These are phyloP conservation scores for Nibea albiflora DNA, from an alignment of 2,113 vertebrate species.

Conservation along the genomic window DNA sequence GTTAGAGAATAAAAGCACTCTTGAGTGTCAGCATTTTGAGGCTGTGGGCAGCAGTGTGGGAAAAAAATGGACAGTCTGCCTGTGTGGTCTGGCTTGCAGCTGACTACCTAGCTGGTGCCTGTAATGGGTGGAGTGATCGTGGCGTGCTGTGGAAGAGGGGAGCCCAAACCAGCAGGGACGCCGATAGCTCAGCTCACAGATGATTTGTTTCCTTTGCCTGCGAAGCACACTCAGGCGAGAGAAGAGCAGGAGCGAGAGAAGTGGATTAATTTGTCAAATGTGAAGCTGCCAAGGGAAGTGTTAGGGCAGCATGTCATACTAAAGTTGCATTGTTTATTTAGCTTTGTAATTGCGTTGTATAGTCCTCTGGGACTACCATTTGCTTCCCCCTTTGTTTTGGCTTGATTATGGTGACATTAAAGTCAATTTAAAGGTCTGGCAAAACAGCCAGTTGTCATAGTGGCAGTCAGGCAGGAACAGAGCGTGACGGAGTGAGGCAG, in stretches of 20 bases:
- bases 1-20: neutral
- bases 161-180: slow-evolving; percentile 45
- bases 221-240: slow-evolving; percentile 52
- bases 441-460: slow-evolving; percentile 70
- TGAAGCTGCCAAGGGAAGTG: slow-evolving; percentile 32
- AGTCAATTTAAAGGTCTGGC: slow-evolving; percentile 51
- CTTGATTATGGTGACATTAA: slow-evolving; percentile 32
- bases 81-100: neutral
- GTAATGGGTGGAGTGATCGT: slow-evolving; percentile 13
- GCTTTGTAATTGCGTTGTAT: neutral
- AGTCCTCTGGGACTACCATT: neutral
- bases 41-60: neutral
- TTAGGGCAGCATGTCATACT: neutral
- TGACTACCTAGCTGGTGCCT: slow-evolving; percentile 7
- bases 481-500: slow-evolving; percentile 44
- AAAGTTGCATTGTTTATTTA: slow-evolving; percentile 22
- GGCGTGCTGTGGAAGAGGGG: slow-evolving; percentile 16
- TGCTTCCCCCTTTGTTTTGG: slow-evolving; percentile 21
- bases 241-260: slow-evolving; percentile 31
- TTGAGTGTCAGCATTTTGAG: neutral
- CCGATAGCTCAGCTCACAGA: slow-evolving; percentile 29
- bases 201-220: slow-evolving; percentile 53
- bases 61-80: neutral
- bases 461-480: slow-evolving; percentile 52
- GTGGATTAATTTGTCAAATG: slow-evolving; percentile 48